Evolutionary conservation across 1,140 invertebrate species (phyloP), one percentile per base, ranked within the genome.

Genomic region (Tetramorium simillimum): DNA sequence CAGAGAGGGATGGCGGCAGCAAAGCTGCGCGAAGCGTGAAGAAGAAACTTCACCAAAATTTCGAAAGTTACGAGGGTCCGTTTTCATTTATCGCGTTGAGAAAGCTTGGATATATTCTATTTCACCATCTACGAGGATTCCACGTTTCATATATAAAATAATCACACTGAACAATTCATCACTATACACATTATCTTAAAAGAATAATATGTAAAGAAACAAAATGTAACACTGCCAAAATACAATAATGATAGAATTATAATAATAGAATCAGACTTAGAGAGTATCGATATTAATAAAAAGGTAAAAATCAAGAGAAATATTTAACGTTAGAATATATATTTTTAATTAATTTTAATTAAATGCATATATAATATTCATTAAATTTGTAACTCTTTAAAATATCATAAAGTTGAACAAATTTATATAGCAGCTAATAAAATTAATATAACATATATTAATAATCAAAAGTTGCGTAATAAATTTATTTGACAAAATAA

Each of bases 21-120:
- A 16, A 86, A 58, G 40, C 37, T 65, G 24, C 28, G 75, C 62
- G 63, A 58, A 82, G 40, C 72, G 37, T 28, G 40, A 84, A 65
- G 88, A 90, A 91, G 88, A 90, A 91, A 90, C 84, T 91, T 91
- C 43, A 69, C 76, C 69, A 84, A 90, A 92, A 92, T 93, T 92
- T 87, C 85, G 76, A 89, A 91, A 92, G 86, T 93, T 93, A 92
- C 84, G 89, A 86, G 84, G 81, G 33, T 85, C 87, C 86, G 88
- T 89, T 92, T 89, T 85, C 88, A 53, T 28, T 49, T 51, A 46
- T 77, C 53, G 43, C 40, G 40, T 37, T 62, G 49, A 72, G 37
- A 43, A 85, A 37, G 43, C 21, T 28, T 56, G 24, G 12, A 37
- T 37, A 28, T 53, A 46, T 73, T 70, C 40, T 37, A 73, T n/a